phyloP scores from a whole-genome alignment of 1,140 invertebrate genomes.

The Drosophila pseudoananassae region DNA sequence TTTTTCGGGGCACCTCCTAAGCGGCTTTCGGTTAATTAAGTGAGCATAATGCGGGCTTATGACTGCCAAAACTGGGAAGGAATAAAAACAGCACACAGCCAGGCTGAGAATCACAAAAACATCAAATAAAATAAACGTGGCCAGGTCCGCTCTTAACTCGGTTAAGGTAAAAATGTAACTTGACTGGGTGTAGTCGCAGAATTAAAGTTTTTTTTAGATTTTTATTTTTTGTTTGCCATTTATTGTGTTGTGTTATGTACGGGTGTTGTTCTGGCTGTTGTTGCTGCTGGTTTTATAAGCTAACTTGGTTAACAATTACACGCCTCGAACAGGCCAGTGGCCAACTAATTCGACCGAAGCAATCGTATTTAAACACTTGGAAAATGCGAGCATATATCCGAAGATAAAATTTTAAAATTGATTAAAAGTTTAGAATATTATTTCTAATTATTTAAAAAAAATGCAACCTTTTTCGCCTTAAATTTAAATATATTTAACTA shows the following conservation, averaged over 20 bases:
- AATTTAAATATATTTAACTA: neutral
- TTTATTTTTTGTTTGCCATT: slow-evolving; percentile 17
- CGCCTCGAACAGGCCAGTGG: slow-evolving; percentile 57
- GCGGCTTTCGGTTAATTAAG: slow-evolving; percentile 79
- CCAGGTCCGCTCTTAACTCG: slow-evolving; percentile 34
- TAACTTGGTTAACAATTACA: slow-evolving; percentile 81
- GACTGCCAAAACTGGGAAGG: slow-evolving; percentile 71
- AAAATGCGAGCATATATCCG: neutral
- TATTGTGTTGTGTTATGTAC: slow-evolving; percentile 39
- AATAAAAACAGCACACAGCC: slow-evolving; percentile 27
- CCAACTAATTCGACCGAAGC: slow-evolving; percentile 48
- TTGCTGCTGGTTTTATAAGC: slow-evolving; percentile 51
- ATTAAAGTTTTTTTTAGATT: slow-evolving; percentile 29
- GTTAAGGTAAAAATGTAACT: slow-evolving; percentile 57
- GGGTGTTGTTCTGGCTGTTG: slow-evolving; percentile 39
- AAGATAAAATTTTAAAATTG: neutral
- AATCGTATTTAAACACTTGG: slow-evolving; percentile 7
- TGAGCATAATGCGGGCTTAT: slow-evolving; percentile 81
- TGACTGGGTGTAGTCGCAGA: slow-evolving; percentile 54
- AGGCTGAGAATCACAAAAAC: slow-evolving; percentile 6
- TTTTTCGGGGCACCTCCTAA: slow-evolving; percentile 52
- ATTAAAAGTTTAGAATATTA: neutral
- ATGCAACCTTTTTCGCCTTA: too few species aligned
- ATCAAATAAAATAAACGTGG: slow-evolving; percentile 41
- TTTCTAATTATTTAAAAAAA: neutral